phyloP scores from a whole-genome alignment of 2,797 vertebrate species.

The Onychomys torridus region DNA sequence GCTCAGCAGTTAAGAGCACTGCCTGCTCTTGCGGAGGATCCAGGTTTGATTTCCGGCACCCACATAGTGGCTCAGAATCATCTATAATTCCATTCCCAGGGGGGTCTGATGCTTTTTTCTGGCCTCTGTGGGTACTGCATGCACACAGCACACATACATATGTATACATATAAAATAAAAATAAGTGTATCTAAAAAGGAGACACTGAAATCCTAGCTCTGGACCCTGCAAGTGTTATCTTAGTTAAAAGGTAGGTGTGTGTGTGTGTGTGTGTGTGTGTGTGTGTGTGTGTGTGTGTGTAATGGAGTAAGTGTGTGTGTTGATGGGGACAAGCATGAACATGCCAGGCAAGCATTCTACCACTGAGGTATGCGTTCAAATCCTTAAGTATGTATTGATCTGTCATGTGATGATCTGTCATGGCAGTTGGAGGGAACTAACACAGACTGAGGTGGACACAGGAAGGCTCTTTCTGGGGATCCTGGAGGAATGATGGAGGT shows the following conservation, averaged over 20 bases:
- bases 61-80: not conserved
- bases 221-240: not conserved
- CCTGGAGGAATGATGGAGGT: not conserved
- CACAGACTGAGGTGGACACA: not conserved
- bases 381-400: not conserved
- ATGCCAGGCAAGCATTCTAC: not conserved
- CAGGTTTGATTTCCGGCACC: no score
- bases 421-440: not conserved
- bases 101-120: not conserved
- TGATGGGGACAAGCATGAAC: not conserved
- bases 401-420: no score
- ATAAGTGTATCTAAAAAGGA: not conserved
- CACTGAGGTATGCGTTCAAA: not conserved
- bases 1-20: not conserved
- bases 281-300: not conserved
- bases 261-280: not conserved
- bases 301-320: not conserved
- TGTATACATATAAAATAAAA: not conserved
- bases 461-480: not conserved
- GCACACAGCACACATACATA: not conserved
- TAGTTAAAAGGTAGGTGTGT: not conserved
- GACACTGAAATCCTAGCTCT: not conserved
- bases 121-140: not conserved
- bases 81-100: not conserved
- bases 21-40: not conserved